Percentiles rank a stretch among this genome's conserved stretches.
Evolutionary conservation across 1,140 invertebrate genomes (phyloP).

Genomic region (Steinernema khuongi): DNA sequence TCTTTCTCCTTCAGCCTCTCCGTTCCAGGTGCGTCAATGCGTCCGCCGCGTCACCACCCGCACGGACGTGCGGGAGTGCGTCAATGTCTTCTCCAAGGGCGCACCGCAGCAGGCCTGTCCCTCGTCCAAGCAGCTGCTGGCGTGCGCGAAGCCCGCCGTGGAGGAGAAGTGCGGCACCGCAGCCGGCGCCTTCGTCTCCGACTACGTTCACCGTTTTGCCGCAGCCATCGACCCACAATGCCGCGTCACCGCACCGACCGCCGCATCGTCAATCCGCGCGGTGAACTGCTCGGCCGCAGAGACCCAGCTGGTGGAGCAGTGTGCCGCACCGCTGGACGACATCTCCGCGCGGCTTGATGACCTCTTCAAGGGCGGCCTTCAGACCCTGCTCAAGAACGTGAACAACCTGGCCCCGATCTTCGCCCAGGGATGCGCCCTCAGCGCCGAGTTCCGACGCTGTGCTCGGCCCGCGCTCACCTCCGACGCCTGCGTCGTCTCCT

Average conservation of each 20-base stretch:
- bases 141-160: conserved; percentile 43
- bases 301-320: conserved; percentile 50
- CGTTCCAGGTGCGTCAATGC: conserved; percentile 44
- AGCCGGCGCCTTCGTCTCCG: conserved; percentile 39
- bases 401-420: conserved; percentile 55
- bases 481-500: conserved; percentile 47
- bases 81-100: conserved; percentile 50
- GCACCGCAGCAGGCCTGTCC: conserved; percentile 51
- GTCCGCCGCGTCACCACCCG: conserved; percentile 40
- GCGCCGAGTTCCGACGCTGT: conserved; percentile 41
- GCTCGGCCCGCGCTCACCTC: conserved; percentile 25
- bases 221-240: conserved; percentile 49
- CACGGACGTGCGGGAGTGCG: conserved; percentile 46
- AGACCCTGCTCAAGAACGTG: conserved; percentile 53
- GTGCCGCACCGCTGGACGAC: conserved; percentile 50
- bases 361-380: conserved; percentile 53
- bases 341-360: conserved; percentile 45
- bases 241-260: conserved; percentile 22
- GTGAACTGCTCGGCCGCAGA: conserved; percentile 43
- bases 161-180: conserved; percentile 41
- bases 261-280: background rate
- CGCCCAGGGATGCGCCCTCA: conserved; percentile 52
- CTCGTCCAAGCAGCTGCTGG: conserved; percentile 48
- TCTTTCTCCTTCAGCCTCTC: conserved; percentile 3
- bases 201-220: conserved; percentile 48